Evolutionary conservation across 2,888 invertebrate species (phyloP), one percentile per base, ranked within the genome.

Genomic region (Drosophila mayaguana): DNA sequence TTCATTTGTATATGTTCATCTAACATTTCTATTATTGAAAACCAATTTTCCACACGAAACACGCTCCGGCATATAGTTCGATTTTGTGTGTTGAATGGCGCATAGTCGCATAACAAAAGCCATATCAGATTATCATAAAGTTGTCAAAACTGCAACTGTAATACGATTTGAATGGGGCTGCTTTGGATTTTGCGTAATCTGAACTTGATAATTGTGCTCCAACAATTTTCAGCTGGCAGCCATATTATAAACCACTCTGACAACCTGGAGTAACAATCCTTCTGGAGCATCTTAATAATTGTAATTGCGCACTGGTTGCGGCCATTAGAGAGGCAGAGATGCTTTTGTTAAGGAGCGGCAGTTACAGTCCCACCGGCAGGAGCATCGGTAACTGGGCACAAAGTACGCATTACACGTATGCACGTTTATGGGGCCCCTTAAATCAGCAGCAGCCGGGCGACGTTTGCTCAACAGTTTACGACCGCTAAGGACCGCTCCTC

Each of bases 11-110:
- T 61, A 36, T 50, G 34, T 32, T 54, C 57, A 64, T 61, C 64
- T 59, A 61, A 73, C 72, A 74, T 75, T 82, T 75, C 66, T 65
- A 70, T 82, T 82, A 82, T 80, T 74, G 75, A 76, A 80, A 71
- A 66, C 62, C 73, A 76, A 60, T 75, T 80, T 78, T 77, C 60
- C 56, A 64, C 55, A 72, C 63, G 55, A 64, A 65, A 73, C 62
- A 46, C 40, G 50, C 28, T 34, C 60, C 63, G 51, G 53, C 63
- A 63, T 62, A 63, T 45, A 18, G 65, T 63, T 65, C 50, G 45
- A 59, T 16, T 12, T 9, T 46, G 25, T 32, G 28, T 63, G 18
- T 25, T 28, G 11, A 54, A 40, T 64, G 42, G 54, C 28, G 63
- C 53, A 38, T 45, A 32, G 18, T 36, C 14, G 5, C 16, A 11